Percentiles rank a stretch among this genome's conserved stretches.
These are phyloP conservation scores for Bovichtus diacanthus DNA, from an alignment of 2,797 vertebrate species.

Conservation along the genomic window DNA sequence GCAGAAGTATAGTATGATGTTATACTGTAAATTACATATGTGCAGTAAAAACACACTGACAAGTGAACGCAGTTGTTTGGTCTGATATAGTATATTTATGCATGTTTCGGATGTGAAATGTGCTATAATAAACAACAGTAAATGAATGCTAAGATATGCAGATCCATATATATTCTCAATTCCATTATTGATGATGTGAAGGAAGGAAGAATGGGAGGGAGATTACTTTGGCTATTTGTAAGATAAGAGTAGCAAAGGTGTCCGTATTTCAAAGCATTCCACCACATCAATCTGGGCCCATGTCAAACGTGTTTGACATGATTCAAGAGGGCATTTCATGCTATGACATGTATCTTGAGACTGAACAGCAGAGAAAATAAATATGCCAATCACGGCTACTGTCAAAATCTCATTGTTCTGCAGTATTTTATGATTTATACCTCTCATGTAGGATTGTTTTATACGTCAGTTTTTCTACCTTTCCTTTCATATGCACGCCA, in stretches of 20 bases:
- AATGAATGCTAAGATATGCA: slow-evolving; percentile 22
- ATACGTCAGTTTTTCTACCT: slow-evolving; percentile 63
- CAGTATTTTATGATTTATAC: slow-evolving; percentile 56
- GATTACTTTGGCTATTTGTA: slow-evolving; percentile 23
- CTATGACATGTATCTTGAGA: slow-evolving; percentile 58
- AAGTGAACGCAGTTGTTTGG: slow-evolving; percentile 22
- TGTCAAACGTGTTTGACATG: slow-evolving; percentile 61
- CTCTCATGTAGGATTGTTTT: slow-evolving; percentile 66
- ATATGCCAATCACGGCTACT: slow-evolving; percentile 66
- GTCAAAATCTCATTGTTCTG: slow-evolving; percentile 58
- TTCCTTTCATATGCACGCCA: slow-evolving; percentile 68
- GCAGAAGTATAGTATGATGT: slow-evolving; percentile 32
- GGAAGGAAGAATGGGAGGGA: slow-evolving; percentile 20
- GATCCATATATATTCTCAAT: slow-evolving; percentile 17
- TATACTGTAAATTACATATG: slow-evolving; percentile 30
- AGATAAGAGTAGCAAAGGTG: slow-evolving; percentile 52
- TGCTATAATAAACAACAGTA: background rate
- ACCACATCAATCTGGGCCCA: slow-evolving; percentile 51
- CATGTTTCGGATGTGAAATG: slow-evolving; percentile 2
- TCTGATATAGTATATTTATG: slow-evolving; percentile 1
- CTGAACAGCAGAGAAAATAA: slow-evolving; percentile 59
- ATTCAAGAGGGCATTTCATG: slow-evolving; percentile 63
- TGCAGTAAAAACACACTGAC: slow-evolving; percentile 22
- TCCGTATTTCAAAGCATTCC: slow-evolving; percentile 41
- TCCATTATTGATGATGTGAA: slow-evolving; percentile 33